Conservation (phyloP, 2,797 vertebrate species). For the Scyliorhinus canicula region DNA sequence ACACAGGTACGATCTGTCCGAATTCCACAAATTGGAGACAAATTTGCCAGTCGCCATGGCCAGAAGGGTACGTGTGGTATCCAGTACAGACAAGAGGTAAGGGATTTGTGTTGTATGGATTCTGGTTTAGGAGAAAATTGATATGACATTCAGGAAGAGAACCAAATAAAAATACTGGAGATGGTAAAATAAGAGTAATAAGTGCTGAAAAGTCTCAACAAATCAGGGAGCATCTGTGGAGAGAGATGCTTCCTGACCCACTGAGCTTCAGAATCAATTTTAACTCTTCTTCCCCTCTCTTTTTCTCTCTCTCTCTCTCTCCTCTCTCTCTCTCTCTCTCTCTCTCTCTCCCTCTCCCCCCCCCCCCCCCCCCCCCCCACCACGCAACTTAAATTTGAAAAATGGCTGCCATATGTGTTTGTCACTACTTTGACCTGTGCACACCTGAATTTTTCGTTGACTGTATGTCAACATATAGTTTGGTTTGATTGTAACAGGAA, state of each 20-base stretch:
- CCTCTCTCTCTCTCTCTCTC: no score
- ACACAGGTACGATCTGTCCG: conserved; percentile 88
- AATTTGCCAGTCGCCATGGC: conserved; percentile 94
- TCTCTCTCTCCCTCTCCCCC: no score
- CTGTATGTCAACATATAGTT: neutral
- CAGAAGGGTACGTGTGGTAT: conserved; percentile 98
- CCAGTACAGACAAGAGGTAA: conserved; percentile 95
- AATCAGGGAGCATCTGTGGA: neutral
- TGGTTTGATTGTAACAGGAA: neutral
- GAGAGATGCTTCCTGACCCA: neutral
- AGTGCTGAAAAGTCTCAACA: neutral
- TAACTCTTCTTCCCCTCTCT: neutral
- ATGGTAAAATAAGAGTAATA: neutral
- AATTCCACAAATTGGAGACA: conserved; percentile 97
- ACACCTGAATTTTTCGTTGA: neutral
- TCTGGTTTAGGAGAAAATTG: neutral
- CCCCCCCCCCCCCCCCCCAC: no score
- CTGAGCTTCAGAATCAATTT: neutral
- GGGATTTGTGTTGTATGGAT: neutral
- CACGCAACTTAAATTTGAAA: neutral
- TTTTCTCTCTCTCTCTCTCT: no score
- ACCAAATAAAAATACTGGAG: neutral
- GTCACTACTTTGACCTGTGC: neutral
- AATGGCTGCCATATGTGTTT: neutral
- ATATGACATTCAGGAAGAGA: neutral